Percentiles rank a stretch among this genome's conserved stretches.
phyloP scores from a whole-genome alignment of 2,888 invertebrate genomes.

The Norana najaformis region DNA sequence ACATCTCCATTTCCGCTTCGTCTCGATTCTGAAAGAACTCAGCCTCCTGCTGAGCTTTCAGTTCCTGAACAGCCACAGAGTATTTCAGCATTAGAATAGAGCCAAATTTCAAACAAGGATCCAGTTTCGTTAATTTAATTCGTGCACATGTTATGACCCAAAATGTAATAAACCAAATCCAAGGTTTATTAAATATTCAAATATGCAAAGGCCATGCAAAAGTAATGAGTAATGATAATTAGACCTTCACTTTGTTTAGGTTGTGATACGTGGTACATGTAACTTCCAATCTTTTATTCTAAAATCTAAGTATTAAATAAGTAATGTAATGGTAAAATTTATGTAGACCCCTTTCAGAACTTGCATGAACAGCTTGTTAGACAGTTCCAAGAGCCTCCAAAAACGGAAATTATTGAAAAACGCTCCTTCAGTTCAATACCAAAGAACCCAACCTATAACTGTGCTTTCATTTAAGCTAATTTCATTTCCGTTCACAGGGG shows the following conservation, averaged over 20 bases:
- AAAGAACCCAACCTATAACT: background rate
- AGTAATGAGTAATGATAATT: background rate
- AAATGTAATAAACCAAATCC: too few species aligned
- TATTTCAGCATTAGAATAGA: background rate
- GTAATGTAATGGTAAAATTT: too few species aligned
- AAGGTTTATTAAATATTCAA: too few species aligned
- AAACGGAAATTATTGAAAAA: background rate
- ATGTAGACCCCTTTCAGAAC: too few species aligned
- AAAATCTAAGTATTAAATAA: background rate
- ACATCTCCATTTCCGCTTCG: constrained; percentile 85
- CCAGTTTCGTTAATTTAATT: background rate
- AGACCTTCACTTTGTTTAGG: background rate
- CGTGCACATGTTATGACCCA: background rate
- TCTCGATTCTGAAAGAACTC: constrained; percentile 70
- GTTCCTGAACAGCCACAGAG: background rate
- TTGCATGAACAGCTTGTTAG: background rate
- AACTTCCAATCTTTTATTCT: background rate
- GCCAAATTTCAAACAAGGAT: background rate
- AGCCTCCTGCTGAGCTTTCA: constrained; percentile 64
- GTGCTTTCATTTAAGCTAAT: background rate
- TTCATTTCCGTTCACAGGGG: background rate
- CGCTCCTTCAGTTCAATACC: background rate
- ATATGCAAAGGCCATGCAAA: background rate
- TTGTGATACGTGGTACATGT: background rate
- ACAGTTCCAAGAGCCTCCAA: background rate